Base-by-base conservation (phyloP, 37 sponge, comb jelly and placozoan species). In the Hexactinellida sp. region DNA sequence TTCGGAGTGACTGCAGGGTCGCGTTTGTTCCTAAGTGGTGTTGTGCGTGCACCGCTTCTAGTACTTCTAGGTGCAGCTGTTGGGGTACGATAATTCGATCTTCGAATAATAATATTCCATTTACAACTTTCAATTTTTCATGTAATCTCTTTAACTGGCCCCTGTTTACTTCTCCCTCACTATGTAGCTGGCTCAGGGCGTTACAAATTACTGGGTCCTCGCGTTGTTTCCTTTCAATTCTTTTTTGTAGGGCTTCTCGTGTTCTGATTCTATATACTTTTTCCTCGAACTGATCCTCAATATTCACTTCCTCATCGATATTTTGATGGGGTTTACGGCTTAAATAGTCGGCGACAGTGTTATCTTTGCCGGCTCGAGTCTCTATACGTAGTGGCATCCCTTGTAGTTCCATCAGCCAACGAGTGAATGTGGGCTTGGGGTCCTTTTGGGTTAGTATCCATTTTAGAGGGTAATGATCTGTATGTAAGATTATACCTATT, bases 271-370 rank as follows among this genome's bases (percentile, higher is more conserved):
- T 7, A 63, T 21, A 63, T 63, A 63, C 21, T 7, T 63, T 63
- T 16, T 63, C 76, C 34, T 63, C 76, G 34, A 63, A 63, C 3
- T 23, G 3, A 63, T 63, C 76, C 13, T 63, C 76, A 63, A 7
- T 23, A 28, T 63, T 63, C 32, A 63, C 25, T 3, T 63, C 3
- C 30, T 63, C 76, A n/a, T 63, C 76, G 30, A 25, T 25, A 3
- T 10, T 28, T n/a, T 7, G 1, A 28, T 63, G 25, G 5, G 37
- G 85, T 19, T 25, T 85, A 52, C 28, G 28, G n/a, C 36, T 34
- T 10, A 87, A 82, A n/a, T 82, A 82, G 55, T 87, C 87, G 9
- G 87, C 85, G 1, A 34, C 41, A 19, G 5, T 38, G 54, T 85
- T 85, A 47, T 41, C 54, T 23, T 39, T 10, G 23, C 85, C 85